Evolutionary conservation across 2,113 vertebrate genomes (phyloP), one percentile per base, ranked within the genome.

Genomic region (Cryptotis parvus): DNA sequence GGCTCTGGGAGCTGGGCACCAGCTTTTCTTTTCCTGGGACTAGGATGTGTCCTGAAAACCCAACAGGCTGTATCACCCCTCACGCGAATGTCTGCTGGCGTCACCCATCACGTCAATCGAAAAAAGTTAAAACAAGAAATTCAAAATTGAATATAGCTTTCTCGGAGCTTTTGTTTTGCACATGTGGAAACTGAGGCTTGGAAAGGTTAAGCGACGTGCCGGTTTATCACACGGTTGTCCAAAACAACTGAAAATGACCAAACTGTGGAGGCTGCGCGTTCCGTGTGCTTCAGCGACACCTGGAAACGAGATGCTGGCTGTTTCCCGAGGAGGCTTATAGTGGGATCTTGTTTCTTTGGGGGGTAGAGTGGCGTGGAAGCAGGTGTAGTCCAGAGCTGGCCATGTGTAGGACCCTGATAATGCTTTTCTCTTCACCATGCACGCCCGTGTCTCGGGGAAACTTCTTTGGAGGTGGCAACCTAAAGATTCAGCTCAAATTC

Each of bases 171-270:
- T n/a, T n/a, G 65, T 15, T 87, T 70, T 73, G 87, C 12, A 81
- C 65, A 78, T 72, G 72, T 79, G 82, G 87, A 88, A 72, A 81
- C 14, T 33, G 55, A 89, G 69, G 66, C 35, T 76, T 33, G 49
- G 45, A 76, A 82, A 72, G 70, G 31, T 85, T 78, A 49, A 85
- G 63, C 41, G 80, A 52, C 8, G 8, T 37, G 22, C 14, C 0
- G 3, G 20, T 37, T 6, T 2, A 20, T 78, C 82, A 81, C 78
- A 58, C 39, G 61, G 33, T n/a, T n/a, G n/a, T n/a, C n/a, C n/a
- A n/a, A n/a, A n/a, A n/a, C n/a, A n/a, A n/a, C n/a, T n/a, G n/a
- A n/a, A n/a, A n/a, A n/a, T n/a, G n/a, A n/a, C n/a, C n/a, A n/a
- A n/a, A n/a, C n/a, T n/a, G n/a, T n/a, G n/a, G n/a, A n/a, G n/a